Conservation (phyloP, 2,113 vertebrate genomes). For the Leptosomus discolor region DNA sequence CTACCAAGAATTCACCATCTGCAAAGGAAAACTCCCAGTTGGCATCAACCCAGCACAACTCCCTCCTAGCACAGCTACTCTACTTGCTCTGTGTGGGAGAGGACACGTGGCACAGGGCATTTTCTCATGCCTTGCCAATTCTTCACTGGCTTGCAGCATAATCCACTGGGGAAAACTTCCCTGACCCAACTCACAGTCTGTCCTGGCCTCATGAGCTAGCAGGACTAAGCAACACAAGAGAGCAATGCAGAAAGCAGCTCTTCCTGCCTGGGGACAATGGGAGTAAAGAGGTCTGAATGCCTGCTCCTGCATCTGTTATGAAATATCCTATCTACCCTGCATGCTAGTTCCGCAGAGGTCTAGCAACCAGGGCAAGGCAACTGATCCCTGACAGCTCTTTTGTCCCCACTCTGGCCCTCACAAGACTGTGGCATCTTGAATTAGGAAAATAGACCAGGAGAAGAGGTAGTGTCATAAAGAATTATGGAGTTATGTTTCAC, state of each 20-base stretch:
- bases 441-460: background rate
- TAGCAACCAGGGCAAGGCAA: background rate
- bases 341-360: rapidly evolving
- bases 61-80: background rate
- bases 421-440: background rate
- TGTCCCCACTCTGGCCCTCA: background rate
- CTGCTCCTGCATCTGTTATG: background rate
- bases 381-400: background rate
- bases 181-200: background rate
- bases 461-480: background rate
- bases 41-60: background rate
- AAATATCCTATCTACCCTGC: background rate
- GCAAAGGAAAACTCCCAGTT: background rate
- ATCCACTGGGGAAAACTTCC: background rate
- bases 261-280: background rate
- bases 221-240: background rate
- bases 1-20: rapidly evolving
- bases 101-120: background rate
- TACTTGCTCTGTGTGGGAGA: background rate
- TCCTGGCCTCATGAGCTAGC: background rate
- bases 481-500: background rate
- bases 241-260: background rate
- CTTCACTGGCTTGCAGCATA: background rate
- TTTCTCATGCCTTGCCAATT: background rate
- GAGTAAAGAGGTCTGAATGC: background rate